Base-by-base conservation (phyloP, 92 coral and sea anemone species). In the Heliopora coerulea region DNA sequence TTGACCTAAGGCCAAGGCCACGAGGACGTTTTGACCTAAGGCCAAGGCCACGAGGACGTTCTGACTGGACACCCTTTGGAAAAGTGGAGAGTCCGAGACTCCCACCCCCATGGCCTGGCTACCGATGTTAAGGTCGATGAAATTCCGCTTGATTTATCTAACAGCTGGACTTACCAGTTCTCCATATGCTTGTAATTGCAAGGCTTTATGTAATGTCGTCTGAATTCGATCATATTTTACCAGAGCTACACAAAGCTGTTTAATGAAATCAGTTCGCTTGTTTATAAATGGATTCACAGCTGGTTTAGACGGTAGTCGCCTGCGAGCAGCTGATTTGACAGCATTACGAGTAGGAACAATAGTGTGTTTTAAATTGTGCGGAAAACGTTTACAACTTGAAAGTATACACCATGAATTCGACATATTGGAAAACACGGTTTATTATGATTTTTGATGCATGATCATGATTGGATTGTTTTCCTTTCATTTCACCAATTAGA, bases 181-280 rank as follows among this genome's bases (percentile, higher is more conserved):
- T 20, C 96, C 96, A 73, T 95, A 90, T 84, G 88, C 81, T 79
- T 95, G 85, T 29, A 95, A 83, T 70, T 95, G 97, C 44, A 81
- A 80, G 0, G 99, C 99, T 62, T 91, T 95, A 54, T 83, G 91
- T 33, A 87, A 80, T 26, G 99, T 95, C 12, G 99, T 95, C 63
- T 95, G 99, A 49, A 95, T 72, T 31, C 99, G 83, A 72, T 95
- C 99, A 83, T 85, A 83, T 75, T 90, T 87, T 9, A 95, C 91
- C 23, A 95, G 82, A 42, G 95, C 93, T 41, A 90, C 61, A 30
- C 89, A 87, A 2, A 95, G 80, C 74, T 79, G 82, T 59, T 95
- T 95, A 20, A 95, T 90, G 30, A 95, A 69, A 80, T 95, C 91
- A 56, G 99, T 95, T 48, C 99, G 82, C 57, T 86, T 72, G 64